A percentile compares a stretch with the other conserved stretches of the same genome.
Conservation (phyloP, 2,113 vertebrate genomes). For the Natator depressus region DNA sequence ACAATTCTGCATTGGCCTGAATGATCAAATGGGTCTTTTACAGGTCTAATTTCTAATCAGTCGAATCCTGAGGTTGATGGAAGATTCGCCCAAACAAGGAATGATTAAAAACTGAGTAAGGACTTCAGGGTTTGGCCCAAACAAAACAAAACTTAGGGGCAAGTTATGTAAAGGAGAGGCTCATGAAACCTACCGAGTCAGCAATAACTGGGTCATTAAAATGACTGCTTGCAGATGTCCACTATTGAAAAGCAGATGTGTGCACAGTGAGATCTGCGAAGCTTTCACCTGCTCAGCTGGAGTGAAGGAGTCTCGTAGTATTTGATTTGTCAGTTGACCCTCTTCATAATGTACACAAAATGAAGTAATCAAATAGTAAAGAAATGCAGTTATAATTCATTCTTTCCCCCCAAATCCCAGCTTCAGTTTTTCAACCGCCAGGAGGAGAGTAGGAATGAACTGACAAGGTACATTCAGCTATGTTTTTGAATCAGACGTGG, state of each 20-base stretch:
- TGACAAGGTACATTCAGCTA: accelerated
- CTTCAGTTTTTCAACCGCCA: not conserved
- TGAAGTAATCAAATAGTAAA: not conserved
- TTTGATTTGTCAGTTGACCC: not conserved
- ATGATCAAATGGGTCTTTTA: not conserved
- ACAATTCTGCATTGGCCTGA: not conserved
- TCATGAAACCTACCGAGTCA: not conserved
- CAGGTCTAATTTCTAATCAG: not conserved
- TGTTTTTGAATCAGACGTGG: not conserved
- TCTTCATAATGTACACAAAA: not conserved
- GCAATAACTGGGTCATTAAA: not conserved
- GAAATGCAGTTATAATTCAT: not conserved
- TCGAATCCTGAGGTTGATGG: not conserved
- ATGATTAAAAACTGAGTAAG: not conserved
- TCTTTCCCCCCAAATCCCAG: not conserved
- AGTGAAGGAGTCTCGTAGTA: not conserved
- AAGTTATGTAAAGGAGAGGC: not conserved
- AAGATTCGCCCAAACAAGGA: not conserved
- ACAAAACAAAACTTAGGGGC: not conserved
- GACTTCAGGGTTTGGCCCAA: not conserved
- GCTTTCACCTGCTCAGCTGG: not conserved
- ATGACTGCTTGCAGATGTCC: not conserved
- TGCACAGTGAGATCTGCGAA: not conserved
- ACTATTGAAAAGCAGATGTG: not conserved
- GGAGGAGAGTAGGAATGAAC: not conserved